These are phyloP conservation scores for Stomatorhinus ivindoensis DNA, from an alignment of 2,113 vertebrate species.

Conservation along the genomic window DNA sequence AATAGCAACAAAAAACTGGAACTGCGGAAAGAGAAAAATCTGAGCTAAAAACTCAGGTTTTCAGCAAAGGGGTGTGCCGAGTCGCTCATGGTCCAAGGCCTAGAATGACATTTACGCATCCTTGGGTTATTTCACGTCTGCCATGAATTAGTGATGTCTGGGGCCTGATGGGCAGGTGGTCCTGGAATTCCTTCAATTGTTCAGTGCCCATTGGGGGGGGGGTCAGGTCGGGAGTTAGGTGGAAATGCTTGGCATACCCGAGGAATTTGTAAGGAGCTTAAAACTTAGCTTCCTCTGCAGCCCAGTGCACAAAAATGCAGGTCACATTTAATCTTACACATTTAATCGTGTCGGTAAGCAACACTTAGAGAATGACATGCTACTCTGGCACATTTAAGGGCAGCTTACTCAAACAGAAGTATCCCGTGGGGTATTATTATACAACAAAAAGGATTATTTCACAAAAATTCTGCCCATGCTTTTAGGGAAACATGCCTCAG, in stretches of 20 bases:
- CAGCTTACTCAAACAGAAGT: not conserved
- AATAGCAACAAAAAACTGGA: too few relatives aligned
- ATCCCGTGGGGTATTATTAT: not conserved
- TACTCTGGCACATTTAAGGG: not conserved
- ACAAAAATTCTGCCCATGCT: not conserved
- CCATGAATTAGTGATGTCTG: too few relatives aligned
- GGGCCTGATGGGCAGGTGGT: conserved; percentile 23
- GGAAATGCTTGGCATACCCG: conserved; percentile 42
- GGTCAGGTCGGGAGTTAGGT: conserved; percentile 32
- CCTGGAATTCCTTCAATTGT: conserved; percentile 49
- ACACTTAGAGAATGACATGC: not conserved
- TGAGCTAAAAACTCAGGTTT: not conserved
- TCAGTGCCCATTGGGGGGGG: conserved; percentile 46
- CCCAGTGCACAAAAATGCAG: conserved; percentile 33
- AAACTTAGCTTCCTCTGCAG: conserved; percentile 27
- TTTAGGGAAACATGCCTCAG: not conserved
- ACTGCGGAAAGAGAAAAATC: not conserved
- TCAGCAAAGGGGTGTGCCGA: not conserved
- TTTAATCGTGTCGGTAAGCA: too few relatives aligned
- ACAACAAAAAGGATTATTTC: not conserved
- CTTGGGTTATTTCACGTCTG: not conserved
- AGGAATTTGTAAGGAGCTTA: conserved; percentile 26
- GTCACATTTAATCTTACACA: not conserved
- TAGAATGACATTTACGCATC: not conserved
- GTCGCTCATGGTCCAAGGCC: not conserved